These are phyloP conservation scores for Antrozous pallidus DNA, from an alignment of 2,797 vertebrate genomes.

Conservation along the genomic window DNA sequence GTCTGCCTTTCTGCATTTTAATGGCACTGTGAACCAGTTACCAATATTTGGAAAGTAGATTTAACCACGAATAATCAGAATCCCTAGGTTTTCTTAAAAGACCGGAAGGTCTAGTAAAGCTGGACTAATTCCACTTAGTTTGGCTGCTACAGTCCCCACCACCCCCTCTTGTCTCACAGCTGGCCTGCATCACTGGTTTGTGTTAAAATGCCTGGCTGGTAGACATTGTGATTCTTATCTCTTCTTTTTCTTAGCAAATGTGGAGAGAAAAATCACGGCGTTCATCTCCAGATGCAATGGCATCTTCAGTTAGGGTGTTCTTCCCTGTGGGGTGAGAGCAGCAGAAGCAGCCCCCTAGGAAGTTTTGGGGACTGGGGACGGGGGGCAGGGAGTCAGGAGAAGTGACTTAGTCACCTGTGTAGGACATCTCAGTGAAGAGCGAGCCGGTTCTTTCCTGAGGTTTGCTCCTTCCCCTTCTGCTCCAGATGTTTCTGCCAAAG, in stretches of 20 bases:
- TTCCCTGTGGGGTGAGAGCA: background rate
- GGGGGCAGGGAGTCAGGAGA: background rate
- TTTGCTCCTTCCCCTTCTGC: background rate
- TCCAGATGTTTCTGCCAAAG: background rate
- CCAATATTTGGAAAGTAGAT: background rate
- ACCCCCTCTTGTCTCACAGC: background rate
- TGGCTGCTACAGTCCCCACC: background rate
- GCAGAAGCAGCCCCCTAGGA: background rate
- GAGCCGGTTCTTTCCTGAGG: background rate
- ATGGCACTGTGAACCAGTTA: background rate
- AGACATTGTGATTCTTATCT: background rate
- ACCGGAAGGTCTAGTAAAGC: background rate
- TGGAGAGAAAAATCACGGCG: background rate
- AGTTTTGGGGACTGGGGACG: background rate
- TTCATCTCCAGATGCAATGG: background rate
- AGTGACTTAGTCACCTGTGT: background rate
- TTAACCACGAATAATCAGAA: background rate
- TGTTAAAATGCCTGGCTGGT: background rate
- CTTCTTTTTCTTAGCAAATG: background rate
- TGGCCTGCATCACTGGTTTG: background rate
- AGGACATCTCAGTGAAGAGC: background rate
- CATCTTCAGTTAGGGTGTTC: background rate
- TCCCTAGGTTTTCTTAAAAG: conserved; percentile 26
- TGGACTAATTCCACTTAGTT: background rate
- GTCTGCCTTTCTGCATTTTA: background rate